Evolutionary conservation across 2,113 vertebrate species (phyloP), one percentile per base, ranked within the genome.

Genomic region (Willisornis vidua): DNA sequence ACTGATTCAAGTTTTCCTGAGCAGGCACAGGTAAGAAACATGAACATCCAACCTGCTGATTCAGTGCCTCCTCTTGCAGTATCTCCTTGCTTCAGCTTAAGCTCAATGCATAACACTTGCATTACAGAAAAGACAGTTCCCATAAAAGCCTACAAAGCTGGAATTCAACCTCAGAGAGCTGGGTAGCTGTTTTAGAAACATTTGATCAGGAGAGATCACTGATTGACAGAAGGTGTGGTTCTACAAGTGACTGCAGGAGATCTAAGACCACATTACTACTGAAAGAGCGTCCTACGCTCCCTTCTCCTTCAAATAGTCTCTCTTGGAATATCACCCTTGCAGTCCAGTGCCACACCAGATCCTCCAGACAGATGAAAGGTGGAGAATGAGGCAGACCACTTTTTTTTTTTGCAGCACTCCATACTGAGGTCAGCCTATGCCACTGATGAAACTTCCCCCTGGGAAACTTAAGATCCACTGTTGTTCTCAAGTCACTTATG

Each of bases 41-140:
- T 1, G 13, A 86, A 88, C 35, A 54, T 43, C 19, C 46, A 88
- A 52, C 19, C 39, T 78, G 22, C 17, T n/a, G 12, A 68, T 54
- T 63, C 68, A 81, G 54, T 55, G 5, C 35, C 37, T 71, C 25
- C 29, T 71, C 51, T 62, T 67, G 71, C 29, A 58, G 5, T 39
- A 87, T 9, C 31, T 66, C n/a, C 26, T 70, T 31, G 14, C 23
- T 68, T 26, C 39, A 72, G 16, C 57, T 81, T 59, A 71, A 92
- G 43, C 6, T 10, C 49, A 73, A 75, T 6, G 19, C 0, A 0
- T 31, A 63, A 73, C 1, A 2, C 19, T 29, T 46, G 12, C 49
- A 62, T 35, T 65, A 66, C 49, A 88, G 55, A 80, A 85, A 72
- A 85, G 11, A 39, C 23, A 29, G 19, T 31, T 29, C 10, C 43